Evolutionary conservation across 2,797 vertebrate genomes (phyloP).

Genomic region (Steatocranus sp.): DNA sequence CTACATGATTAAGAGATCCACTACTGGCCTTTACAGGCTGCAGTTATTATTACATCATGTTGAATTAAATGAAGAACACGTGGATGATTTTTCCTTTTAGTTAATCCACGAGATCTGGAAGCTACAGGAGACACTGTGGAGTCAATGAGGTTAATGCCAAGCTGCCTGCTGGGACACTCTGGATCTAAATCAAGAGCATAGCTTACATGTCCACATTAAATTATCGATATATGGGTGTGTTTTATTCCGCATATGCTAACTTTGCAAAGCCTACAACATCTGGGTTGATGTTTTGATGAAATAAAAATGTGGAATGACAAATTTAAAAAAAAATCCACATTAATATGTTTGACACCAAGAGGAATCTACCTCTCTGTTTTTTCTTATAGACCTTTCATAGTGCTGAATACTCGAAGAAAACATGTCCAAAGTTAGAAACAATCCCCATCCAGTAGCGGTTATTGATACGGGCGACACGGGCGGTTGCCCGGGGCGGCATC

Average conservation of each 20-base stretch:
- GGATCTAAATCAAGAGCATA: not conserved
- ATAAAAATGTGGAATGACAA: not conserved
- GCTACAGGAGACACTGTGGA: not conserved
- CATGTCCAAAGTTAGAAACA: not conserved
- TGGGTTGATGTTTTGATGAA: rapidly evolving
- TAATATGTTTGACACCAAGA: not conserved
- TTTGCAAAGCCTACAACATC: not conserved
- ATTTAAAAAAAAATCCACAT: not conserved
- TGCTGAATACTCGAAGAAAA: not conserved
- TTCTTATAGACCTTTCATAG: not conserved
- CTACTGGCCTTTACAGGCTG: not conserved
- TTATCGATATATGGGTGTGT: not conserved
- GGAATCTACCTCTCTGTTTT: not conserved
- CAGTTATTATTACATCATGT: not conserved
- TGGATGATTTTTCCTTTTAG: not conserved
- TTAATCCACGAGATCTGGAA: not conserved
- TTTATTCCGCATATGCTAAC: not conserved
- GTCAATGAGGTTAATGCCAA: not conserved
- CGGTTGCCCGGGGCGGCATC: too few relatives aligned
- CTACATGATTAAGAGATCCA: not conserved
- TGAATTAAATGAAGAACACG: not conserved
- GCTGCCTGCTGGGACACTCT: not conserved
- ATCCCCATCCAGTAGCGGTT: not conserved
- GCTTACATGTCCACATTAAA: not conserved
- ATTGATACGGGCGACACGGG: too few relatives aligned